A percentile compares a stretch with the other conserved stretches of the same genome.
These are phyloP conservation scores for Sylvicola cinctus DNA, from an alignment of 2,888 invertebrate genomes.

Conservation along the genomic window DNA sequence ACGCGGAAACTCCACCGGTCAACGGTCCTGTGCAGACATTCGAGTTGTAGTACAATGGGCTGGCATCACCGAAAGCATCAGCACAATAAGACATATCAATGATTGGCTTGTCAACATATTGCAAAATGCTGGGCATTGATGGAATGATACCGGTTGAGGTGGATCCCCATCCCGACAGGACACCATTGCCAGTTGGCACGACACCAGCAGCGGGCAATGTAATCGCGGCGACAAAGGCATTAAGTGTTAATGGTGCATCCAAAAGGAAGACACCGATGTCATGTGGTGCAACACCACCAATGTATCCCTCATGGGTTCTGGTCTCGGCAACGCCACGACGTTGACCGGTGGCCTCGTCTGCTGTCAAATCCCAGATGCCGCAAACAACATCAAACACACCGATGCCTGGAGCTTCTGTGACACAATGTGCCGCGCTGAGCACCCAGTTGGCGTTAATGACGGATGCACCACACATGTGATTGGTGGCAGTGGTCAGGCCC, in stretches of 20 bases:
- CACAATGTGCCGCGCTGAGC: conserved; percentile 9
- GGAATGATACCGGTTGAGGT: conserved; percentile 19
- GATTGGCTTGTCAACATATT: conserved; percentile 18
- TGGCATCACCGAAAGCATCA: conserved; percentile 7
- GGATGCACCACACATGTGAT: conserved; percentile 7
- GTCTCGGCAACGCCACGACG: neutral
- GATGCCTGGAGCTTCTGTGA: too few relatives aligned
- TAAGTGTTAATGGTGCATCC: conserved; percentile 6
- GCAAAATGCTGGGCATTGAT: conserved; percentile 17
- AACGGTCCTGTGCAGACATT: conserved; percentile 14
- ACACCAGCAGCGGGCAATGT: conserved; percentile 1
- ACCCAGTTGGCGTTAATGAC: conserved; percentile 8
- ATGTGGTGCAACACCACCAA: conserved; percentile 6
- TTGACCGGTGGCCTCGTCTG: neutral
- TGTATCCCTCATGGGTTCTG: neutral
- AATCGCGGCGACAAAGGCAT: conserved; percentile 9
- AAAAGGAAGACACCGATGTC: conserved; percentile 8
- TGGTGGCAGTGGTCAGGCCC: neutral
- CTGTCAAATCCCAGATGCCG: neutral
- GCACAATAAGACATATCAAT: conserved; percentile 15
- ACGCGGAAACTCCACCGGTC: conserved; percentile 8
- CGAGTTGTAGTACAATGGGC: neutral
- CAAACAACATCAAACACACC: conserved; percentile 3
- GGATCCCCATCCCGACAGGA: conserved; percentile 11
- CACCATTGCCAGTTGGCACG: conserved; percentile 3